Base-by-base conservation (phyloP, 2,888 invertebrate genomes). In the Ernsta delagoae region DNA sequence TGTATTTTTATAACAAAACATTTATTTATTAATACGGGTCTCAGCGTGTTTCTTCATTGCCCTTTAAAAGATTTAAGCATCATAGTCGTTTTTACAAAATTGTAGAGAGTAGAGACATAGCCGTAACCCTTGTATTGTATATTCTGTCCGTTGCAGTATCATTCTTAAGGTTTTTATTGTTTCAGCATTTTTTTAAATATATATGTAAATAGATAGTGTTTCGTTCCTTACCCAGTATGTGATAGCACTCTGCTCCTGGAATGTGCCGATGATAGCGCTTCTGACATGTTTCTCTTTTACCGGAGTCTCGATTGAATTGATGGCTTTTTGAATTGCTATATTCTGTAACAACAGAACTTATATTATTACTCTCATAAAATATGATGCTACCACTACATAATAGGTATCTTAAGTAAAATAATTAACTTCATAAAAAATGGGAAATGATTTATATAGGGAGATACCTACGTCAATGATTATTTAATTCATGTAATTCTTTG, bases 251-350 rank as follows among this genome's bases (percentile, higher is more conserved):
- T 98, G 97, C 80, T 98, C 98, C 82, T 98, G 97, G 87, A 98
- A 98, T 24, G 98, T 98, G 41, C 98, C 98, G 78, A 99, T 98
- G 80, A 99, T 98, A 9, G 98, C 96, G 83, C 97, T 97, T 76
- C 99, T 96, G 56, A 99, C 98, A 96, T 99, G 99, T 95, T 99
- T 99, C 86, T 99, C 98, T 92, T 99, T 99, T 0, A 99, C 97
- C 0, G 99, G 98, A 7, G 96, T 96, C 90, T 99, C 99, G 74
- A 96, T 95, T 9, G 96, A 95, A 89, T 98, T 99, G 75, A 99
- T 96, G 24, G 99, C 99, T 91, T 99, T 99, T 79, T 96, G 96
- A 71, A 99, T 96, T 74, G 98, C 98, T 78, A 97, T 95, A 67
- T 96, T 95, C 98, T 98, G 94, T 45, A 94, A 94, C 8, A 50